Evolutionary conservation across 2,888 invertebrate genomes (phyloP), one percentile per base, ranked within the genome.

Genomic region (Chaetoderma sp.): DNA sequence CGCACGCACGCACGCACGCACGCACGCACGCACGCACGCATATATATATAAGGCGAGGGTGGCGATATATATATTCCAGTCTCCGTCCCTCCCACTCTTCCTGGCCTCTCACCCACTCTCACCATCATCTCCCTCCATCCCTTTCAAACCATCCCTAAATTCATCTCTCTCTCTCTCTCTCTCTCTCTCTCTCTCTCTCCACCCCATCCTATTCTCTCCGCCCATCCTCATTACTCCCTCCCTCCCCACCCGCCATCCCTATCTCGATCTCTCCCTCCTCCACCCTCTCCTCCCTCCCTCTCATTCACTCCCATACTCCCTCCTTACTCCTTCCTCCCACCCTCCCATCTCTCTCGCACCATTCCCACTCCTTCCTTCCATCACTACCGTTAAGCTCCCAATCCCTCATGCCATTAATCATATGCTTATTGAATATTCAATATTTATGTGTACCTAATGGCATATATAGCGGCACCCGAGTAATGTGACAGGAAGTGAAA

Each of bases 61-160:
- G n/a, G n/a, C n/a, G n/a, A n/a, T n/a, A n/a, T n/a, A n/a, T n/a
- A n/a, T n/a, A n/a, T n/a, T 23, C 32, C 39, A 16, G 13, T 23
- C 13, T 44, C 10, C 25, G 6, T 16, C 39, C 18, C 52, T 23
- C 49, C 28, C 58, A 32, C 57, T n/a, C 50, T 39, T 55, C 52
- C 13, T 36, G 33, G 32, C 33, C 36, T 60, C 32, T 18, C 50
- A 50, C 21, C 33, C 4, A 23, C 33, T 49, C 36, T 49, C 36
- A 25, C 16, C n/a, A 8, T 49, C 50, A 6, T 57, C 63, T 44
- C 44, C 33, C 50, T 56, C 56, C 13, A 1, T 42, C 61, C 2
- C n/a, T 30, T 21, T 42, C 42, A 16, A 10, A 18, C 28, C 44
- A 27, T 49, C 30, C 32, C 47, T 55, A 16, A 1, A 33, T 56